Conservation (phyloP, 30 jellyfish, hydroid and myxozoan species). For the Turritopsis dohrnii region DNA sequence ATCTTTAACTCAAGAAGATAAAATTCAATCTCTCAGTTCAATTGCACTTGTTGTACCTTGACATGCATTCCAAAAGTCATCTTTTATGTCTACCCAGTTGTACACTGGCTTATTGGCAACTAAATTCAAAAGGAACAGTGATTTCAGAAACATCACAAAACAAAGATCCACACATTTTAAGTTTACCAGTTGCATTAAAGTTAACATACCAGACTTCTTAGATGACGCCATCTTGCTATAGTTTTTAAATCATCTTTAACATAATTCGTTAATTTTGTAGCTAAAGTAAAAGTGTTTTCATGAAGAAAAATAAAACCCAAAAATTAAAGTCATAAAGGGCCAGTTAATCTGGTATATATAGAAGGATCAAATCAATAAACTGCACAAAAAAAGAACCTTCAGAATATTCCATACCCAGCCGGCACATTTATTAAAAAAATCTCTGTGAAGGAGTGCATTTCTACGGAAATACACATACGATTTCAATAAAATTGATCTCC, state of each 20-base stretch:
- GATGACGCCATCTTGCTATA: background rate
- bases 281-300: background rate
- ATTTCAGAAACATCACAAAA: too few relatives aligned
- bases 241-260: background rate
- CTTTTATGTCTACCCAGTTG: slow-evolving; percentile 60
- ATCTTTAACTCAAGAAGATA: background rate
- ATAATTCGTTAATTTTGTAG: background rate
- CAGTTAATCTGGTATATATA: too few relatives aligned
- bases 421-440: too few relatives aligned
- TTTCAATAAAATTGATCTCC: too few relatives aligned
- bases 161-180: too few relatives aligned
- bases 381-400: too few relatives aligned
- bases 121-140: background rate
- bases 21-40: background rate
- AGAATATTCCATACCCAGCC: too few relatives aligned
- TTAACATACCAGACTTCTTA: background rate
- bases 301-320: too few relatives aligned
- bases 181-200: background rate
- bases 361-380: too few relatives aligned
- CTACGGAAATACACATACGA: too few relatives aligned
- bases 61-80: slow-evolving; percentile 41
- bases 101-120: slow-evolving; percentile 21
- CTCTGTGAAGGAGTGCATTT: too few relatives aligned
- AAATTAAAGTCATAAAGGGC: too few relatives aligned
- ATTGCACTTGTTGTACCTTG: background rate